Evolutionary conservation across 2,113 vertebrate genomes (phyloP).

Genomic region (Periophthalmodon schlosseri): DNA sequence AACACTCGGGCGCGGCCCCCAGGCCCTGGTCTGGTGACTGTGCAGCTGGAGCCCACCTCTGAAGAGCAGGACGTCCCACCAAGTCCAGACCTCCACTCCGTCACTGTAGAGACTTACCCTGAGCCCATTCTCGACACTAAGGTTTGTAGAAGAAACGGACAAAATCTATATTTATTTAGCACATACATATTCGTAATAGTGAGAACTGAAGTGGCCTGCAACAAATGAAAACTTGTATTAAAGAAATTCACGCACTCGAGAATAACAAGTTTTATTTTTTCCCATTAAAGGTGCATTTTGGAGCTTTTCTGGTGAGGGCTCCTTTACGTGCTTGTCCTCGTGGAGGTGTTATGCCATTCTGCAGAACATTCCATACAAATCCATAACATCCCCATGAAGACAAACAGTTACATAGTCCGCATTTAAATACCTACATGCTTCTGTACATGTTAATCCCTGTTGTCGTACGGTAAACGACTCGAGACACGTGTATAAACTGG

Average conservation of each 20-base stretch:
- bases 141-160: constrained; percentile 44
- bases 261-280: too few species aligned
- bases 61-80: constrained; percentile 43
- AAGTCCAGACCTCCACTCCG: constrained; percentile 42
- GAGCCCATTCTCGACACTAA: constrained; percentile 68
- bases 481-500: background rate
- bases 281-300: too few species aligned
- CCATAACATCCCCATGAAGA: too few species aligned
- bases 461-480: background rate
- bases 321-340: too few species aligned
- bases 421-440: background rate
- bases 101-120: constrained; percentile 70
- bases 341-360: too few species aligned
- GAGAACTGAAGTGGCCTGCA: too few species aligned
- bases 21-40: constrained; percentile 57
- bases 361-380: too few species aligned
- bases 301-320: too few species aligned
- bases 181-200: too few species aligned
- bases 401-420: too few species aligned
- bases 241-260: background rate
- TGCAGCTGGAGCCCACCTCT: constrained; percentile 68
- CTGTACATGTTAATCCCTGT: too few species aligned
- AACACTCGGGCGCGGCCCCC: constrained; percentile 64
- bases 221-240: background rate
- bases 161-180: too few species aligned